Conservation (phyloP, 2,797 vertebrate genomes). For the Pseudochromis fuscus region DNA sequence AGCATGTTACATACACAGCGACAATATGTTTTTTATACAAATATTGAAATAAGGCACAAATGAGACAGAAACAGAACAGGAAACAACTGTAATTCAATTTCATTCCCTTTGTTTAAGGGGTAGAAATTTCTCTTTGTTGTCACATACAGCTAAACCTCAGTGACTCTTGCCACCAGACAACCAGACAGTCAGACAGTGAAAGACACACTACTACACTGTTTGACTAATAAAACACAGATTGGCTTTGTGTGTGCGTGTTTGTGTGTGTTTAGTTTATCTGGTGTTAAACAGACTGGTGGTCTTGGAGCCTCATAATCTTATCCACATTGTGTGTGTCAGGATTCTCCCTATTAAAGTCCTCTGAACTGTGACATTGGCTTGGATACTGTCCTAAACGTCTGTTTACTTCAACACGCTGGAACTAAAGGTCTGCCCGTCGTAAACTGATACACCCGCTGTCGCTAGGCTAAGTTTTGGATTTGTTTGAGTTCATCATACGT, state of each 20-base stretch:
- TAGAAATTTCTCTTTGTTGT: slow-evolving; percentile 47
- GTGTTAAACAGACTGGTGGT: slow-evolving; percentile 67
- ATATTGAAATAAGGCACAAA: background rate
- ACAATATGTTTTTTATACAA: background rate
- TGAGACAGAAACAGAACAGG: background rate
- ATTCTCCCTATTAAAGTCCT: slow-evolving; percentile 63
- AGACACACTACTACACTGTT: slow-evolving; percentile 49
- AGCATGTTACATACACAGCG: background rate
- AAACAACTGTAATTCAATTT: slow-evolving; percentile 2
- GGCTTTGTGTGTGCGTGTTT: slow-evolving; percentile 32
- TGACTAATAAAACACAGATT: slow-evolving; percentile 69
- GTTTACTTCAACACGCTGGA: slow-evolving; percentile 50
- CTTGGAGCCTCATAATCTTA: slow-evolving; percentile 61
- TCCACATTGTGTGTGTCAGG: slow-evolving; percentile 69
- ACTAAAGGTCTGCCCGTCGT: slow-evolving; percentile 32
- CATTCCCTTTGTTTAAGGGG: slow-evolving; percentile 8
- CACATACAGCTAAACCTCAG: slow-evolving; percentile 58
- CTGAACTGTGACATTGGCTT: slow-evolving; percentile 68
- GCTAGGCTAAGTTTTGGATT: slow-evolving; percentile 34
- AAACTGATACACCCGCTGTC: slow-evolving; percentile 40
- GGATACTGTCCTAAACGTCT: slow-evolving; percentile 53
- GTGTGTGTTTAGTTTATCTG: slow-evolving; percentile 59
- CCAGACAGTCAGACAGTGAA: slow-evolving; percentile 43
- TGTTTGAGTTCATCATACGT: slow-evolving; percentile 29
- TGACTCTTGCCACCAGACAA: slow-evolving; percentile 47